Evolutionary conservation across 1,140 invertebrate species (phyloP).

Genomic region (Dendrolimus kikuchii): DNA sequence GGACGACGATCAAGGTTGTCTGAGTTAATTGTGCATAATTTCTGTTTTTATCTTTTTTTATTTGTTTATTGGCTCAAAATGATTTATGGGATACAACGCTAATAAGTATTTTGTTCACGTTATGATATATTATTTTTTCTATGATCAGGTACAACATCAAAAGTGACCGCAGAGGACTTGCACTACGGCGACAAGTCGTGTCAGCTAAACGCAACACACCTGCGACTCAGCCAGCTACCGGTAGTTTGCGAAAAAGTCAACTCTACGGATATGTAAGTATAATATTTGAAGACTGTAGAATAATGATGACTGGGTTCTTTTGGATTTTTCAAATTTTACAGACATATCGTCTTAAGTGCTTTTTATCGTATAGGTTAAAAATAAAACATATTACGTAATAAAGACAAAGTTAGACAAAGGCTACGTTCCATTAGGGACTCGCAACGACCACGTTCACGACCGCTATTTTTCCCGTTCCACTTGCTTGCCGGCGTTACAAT

Average conservation of each 20-base stretch:
- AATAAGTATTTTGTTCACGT: not conserved
- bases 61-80: not conserved
- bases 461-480: too few relatives aligned
- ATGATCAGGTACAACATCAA: constrained; percentile 80
- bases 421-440: too few relatives aligned
- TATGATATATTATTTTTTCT: constrained; percentile 3
- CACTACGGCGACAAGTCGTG: constrained; percentile 92
- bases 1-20: not conserved
- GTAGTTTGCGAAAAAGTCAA: constrained; percentile 77
- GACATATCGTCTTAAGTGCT: too few relatives aligned
- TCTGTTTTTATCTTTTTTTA: not conserved
- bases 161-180: constrained; percentile 86
- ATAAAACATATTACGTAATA: too few relatives aligned
- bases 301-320: too few relatives aligned
- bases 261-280: constrained; percentile 75
- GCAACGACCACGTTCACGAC: too few relatives aligned
- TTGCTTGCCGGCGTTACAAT: too few relatives aligned
- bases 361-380: too few relatives aligned
- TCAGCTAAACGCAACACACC: constrained; percentile 79
- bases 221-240: constrained; percentile 72
- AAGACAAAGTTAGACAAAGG: too few relatives aligned
- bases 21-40: not conserved
- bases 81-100: too few relatives aligned
- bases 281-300: too few relatives aligned
- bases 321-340: too few relatives aligned